Conservation (phyloP, 1,140 invertebrate species). For the Eupeodes corollae region DNA sequence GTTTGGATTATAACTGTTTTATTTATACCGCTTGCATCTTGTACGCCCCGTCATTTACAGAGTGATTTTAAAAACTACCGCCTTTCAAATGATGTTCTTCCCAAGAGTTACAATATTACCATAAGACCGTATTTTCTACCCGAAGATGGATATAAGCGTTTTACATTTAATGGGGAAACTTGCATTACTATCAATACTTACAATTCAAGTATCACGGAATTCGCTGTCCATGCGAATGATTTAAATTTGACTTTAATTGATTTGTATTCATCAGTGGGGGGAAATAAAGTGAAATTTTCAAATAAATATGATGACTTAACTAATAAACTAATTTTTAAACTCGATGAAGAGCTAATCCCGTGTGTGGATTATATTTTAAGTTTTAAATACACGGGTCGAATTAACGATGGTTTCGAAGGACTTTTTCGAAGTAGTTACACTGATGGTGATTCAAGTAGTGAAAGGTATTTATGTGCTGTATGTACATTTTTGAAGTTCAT, state of each 20-base stretch:
- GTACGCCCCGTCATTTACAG: too few relatives aligned
- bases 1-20: too few relatives aligned
- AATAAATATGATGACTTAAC: constrained; percentile 13
- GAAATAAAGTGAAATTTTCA: constrained; percentile 4
- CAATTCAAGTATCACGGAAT: constrained; percentile 20
- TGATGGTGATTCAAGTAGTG: constrained; percentile 25
- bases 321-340: constrained; percentile 15
- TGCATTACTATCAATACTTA: constrained; percentile 39
- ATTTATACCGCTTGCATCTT: too few relatives aligned
- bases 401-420: constrained; percentile 41
- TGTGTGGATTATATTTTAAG: constrained; percentile 10
- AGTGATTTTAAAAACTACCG: constrained; percentile 13
- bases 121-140: constrained; percentile 45
- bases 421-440: constrained; percentile 46
- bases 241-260: constrained; percentile 10
- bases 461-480: constrained; percentile 22
- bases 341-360: constrained; percentile 5
- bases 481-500: background rate
- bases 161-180: constrained; percentile 48
- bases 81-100: constrained; percentile 24
- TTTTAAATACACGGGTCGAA: constrained; percentile 36
- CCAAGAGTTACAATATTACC: constrained; percentile 52
- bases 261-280: constrained; percentile 7
- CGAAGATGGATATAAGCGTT: constrained; percentile 37
- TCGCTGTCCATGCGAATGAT: constrained; percentile 52